These are phyloP conservation scores for Chamaea fasciata DNA, from an alignment of 2,113 vertebrate species.

Conservation along the genomic window DNA sequence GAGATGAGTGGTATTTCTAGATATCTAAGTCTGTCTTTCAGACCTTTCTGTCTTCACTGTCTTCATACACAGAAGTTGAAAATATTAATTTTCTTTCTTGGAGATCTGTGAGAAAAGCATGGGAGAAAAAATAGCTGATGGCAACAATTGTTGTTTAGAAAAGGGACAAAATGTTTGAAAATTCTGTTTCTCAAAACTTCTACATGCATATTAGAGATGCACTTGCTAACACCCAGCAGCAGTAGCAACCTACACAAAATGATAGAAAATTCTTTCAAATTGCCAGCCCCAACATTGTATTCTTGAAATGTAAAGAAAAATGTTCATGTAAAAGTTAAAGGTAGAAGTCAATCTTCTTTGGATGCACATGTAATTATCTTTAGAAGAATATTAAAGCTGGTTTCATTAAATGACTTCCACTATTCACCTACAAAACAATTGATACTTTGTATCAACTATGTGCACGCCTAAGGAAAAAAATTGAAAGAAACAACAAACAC, in stretches of 20 bases:
- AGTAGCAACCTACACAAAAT: slow-evolving; percentile 42
- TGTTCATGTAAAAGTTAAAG: background rate
- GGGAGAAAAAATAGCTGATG: slow-evolving; percentile 26
- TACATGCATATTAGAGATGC: slow-evolving; percentile 8
- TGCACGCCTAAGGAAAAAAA: background rate
- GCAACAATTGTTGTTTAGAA: slow-evolving; percentile 16
- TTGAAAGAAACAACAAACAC: background rate
- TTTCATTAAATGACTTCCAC: background rate
- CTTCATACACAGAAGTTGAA: background rate
- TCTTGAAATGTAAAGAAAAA: slow-evolving; percentile 1
- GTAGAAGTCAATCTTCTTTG: background rate
- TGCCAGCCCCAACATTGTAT: background rate
- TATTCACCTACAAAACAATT: background rate
- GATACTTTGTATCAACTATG: background rate
- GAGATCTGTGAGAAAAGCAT: background rate
- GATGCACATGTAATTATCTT: background rate
- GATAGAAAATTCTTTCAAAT: slow-evolving; percentile 10
- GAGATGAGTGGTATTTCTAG: slow-evolving; percentile 36
- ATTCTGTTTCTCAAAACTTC: background rate
- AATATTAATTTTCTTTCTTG: background rate
- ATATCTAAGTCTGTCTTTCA: background rate
- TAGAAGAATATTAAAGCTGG: background rate
- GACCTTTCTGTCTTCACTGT: background rate
- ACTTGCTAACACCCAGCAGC: slow-evolving; percentile 46
- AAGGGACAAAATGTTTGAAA: slow-evolving; percentile 28